Conservation (phyloP, 2,888 invertebrate species). For the Hymenopus coronatus region DNA sequence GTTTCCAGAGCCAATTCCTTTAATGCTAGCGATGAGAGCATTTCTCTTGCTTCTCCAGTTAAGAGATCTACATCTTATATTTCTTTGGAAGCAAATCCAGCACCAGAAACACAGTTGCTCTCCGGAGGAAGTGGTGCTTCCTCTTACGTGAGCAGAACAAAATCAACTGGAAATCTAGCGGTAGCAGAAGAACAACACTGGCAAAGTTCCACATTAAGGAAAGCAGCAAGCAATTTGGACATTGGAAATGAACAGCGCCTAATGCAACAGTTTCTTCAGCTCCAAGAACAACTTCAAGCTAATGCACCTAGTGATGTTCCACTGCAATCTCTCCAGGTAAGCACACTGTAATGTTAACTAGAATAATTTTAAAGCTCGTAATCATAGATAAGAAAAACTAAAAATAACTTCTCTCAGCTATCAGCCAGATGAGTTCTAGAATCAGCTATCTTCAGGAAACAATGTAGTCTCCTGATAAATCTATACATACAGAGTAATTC, state of each 20-base stretch:
- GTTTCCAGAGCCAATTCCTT: constrained; percentile 16
- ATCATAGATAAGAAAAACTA: no score
- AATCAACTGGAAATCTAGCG: constrained; percentile 26
- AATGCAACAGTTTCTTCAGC: constrained; percentile 35
- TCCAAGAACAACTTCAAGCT: constrained; percentile 24
- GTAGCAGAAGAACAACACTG: background rate
- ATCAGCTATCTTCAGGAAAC: no score
- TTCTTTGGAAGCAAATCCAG: constrained; percentile 38
- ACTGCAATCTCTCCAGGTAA: background rate
- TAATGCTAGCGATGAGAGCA: background rate
- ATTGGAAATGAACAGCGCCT: background rate
- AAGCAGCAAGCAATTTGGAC: background rate
- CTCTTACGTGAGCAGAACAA: constrained; percentile 17
- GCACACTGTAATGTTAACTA: background rate
- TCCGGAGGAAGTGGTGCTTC: background rate
- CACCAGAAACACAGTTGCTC: background rate
- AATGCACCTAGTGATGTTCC: background rate
- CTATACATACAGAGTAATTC: no score
- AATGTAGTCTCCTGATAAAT: no score
- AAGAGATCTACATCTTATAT: constrained; percentile 50
- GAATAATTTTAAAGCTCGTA: no score
- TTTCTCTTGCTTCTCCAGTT: constrained; percentile 39
- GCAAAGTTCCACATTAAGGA: background rate
- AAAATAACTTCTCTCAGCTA: no score
- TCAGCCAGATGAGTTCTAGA: no score